phyloP scores from a whole-genome alignment of 2,113 vertebrate genomes.

The Callopanchax toddi region DNA sequence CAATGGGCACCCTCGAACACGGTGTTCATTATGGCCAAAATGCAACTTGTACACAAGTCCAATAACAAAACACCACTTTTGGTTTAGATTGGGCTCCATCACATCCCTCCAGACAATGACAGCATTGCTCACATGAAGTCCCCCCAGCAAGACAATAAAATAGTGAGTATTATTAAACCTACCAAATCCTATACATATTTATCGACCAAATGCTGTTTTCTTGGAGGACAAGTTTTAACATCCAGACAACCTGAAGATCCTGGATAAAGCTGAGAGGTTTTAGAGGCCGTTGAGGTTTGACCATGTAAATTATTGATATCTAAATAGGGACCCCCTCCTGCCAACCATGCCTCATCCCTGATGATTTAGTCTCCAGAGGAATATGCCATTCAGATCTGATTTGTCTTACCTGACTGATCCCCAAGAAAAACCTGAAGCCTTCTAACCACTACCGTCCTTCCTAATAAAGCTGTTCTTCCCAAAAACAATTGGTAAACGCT shows the following conservation, averaged over 20 bases:
- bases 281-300: slow-evolving; percentile 37
- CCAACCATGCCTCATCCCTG: slow-evolving; percentile 33
- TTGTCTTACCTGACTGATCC: slow-evolving; percentile 81
- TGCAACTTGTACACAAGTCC: too few species aligned
- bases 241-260: slow-evolving; percentile 53
- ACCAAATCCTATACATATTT: too few species aligned
- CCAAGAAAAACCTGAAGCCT: slow-evolving; percentile 27
- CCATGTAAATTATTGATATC: slow-evolving; percentile 80
- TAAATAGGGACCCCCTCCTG: slow-evolving; percentile 79
- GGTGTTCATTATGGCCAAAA: too few species aligned
- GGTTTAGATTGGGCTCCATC: too few species aligned
- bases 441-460: slow-evolving; percentile 18
- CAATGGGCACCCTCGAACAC: too few species aligned
- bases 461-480: slow-evolving; percentile 15
- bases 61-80: too few species aligned
- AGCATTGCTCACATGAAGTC: too few species aligned
- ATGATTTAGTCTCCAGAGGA: slow-evolving; percentile 69
- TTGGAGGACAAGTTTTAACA: not conserved
- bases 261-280: slow-evolving; percentile 42
- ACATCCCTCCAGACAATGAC: too few species aligned
- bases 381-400: slow-evolving; percentile 79
- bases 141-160: too few species aligned
- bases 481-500: not conserved
- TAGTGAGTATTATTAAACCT: too few species aligned
- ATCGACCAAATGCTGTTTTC: too few species aligned